These are phyloP conservation scores for Tricholauxania praeusta DNA, from an alignment of 2,888 invertebrate genomes.

Conservation along the genomic window DNA sequence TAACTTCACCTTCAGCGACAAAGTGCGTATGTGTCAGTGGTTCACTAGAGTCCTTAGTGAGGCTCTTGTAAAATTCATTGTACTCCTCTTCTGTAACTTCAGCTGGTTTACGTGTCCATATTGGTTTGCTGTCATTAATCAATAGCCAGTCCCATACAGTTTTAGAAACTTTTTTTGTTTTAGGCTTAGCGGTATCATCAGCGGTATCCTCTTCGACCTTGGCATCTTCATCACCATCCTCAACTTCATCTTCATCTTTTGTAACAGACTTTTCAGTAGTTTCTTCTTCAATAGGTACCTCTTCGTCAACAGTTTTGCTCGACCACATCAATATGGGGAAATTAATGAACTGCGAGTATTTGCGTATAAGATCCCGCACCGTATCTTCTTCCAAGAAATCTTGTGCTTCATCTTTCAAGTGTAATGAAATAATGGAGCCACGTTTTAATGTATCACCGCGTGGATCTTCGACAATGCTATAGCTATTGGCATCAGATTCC, in stretches of 20 bases:
- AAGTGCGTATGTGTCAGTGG: conserved; percentile 91
- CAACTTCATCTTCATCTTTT: conserved; percentile 71
- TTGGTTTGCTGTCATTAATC: conserved; percentile 96
- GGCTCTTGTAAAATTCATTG: conserved; percentile 92
- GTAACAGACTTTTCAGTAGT: conserved; percentile 71
- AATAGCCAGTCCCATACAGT: conserved; percentile 99
- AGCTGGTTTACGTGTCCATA: conserved; percentile 94
- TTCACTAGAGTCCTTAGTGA: conserved; percentile 89
- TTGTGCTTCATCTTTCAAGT: conserved; percentile 96
- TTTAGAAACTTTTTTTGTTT: conserved; percentile 90
- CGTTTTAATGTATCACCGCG: conserved; percentile 91
- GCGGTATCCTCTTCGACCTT: conserved; percentile 79
- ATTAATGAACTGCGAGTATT: conserved; percentile 99
- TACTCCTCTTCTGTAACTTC: conserved; percentile 93
- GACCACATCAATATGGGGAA: conserved; percentile 98
- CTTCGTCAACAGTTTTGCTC: conserved; percentile 79
- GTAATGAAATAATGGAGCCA: conserved; percentile 87
- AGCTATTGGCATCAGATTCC: conserved; percentile 95
- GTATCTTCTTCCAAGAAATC: conserved; percentile 96
- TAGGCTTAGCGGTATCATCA: conserved; percentile 74
- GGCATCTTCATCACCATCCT: conserved; percentile 67
- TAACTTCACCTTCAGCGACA: conserved; percentile 98
- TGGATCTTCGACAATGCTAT: conserved; percentile 93
- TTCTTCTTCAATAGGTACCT: conserved; percentile 74
- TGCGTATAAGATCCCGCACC: conserved; percentile 90